Evolutionary conservation across 2,888 invertebrate species (phyloP).

Genomic region (Teleiodes luculella): DNA sequence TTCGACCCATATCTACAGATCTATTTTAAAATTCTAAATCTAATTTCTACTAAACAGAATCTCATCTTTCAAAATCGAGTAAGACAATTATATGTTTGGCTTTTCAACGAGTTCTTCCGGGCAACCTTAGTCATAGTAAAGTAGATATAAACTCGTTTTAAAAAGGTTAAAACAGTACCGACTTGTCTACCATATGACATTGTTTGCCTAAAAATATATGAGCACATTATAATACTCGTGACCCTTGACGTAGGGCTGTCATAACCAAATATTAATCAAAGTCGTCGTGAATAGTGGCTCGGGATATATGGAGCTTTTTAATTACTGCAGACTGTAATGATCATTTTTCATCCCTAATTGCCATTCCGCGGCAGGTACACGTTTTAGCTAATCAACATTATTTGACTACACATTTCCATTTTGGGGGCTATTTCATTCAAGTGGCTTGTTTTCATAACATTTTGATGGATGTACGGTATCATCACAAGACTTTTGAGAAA

Average conservation of each 20-base stretch:
- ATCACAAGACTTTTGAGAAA: no score
- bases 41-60: no score
- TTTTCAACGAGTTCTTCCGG: no score
- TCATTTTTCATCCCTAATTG: conserved; percentile 77
- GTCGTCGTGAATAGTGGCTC: conserved; percentile 53
- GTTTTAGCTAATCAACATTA: conserved; percentile 70
- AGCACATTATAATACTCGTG: conserved; percentile 40
- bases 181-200: not conserved
- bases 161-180: no score
- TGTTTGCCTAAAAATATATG: conserved; percentile 29
- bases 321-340: conserved; percentile 67
- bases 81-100: no score
- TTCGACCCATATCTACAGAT: no score
- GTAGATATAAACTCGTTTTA: no score
- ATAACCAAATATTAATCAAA: conserved; percentile 70
- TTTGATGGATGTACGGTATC: not conserved
- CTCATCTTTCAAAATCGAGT: no score
- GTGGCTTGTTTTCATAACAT: not conserved
- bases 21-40: no score
- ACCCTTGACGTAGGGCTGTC: conserved; percentile 56
- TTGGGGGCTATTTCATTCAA: conserved; percentile 24
- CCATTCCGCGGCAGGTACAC: conserved; percentile 51
- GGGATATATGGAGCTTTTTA: conserved; percentile 66
- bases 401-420: conserved; percentile 44
- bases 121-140: no score